Evolutionary conservation across 1,140 invertebrate genomes (phyloP).

Genomic region (Zaprionus capensis): DNA sequence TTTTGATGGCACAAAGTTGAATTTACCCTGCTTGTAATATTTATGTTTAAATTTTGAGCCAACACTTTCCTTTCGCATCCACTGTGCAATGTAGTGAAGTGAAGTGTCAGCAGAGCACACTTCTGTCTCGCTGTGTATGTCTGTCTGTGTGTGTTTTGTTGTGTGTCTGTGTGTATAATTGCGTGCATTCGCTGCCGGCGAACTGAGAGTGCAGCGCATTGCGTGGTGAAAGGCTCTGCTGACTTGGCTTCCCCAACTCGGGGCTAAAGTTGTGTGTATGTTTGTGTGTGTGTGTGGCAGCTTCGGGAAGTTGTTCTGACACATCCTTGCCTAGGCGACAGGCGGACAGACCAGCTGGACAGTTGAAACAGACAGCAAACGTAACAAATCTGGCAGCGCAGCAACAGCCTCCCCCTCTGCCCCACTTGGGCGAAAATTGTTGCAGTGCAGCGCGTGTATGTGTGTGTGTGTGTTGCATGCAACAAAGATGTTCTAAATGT

Average conservation of each 20-base stretch:
- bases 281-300: slow-evolving; percentile 22
- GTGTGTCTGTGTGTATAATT: slow-evolving; percentile 8
- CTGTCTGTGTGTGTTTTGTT: background rate
- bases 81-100: background rate
- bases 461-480: slow-evolving; percentile 39
- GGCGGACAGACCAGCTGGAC: slow-evolving; percentile 15
- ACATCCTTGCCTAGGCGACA: slow-evolving; percentile 50
- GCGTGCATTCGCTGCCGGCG: slow-evolving; percentile 9
- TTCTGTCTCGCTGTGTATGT: background rate
- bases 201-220: slow-evolving; percentile 9
- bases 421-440: slow-evolving; percentile 48
- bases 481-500: slow-evolving; percentile 78
- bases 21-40: too few relatives aligned
- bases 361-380: slow-evolving; percentile 37
- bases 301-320: slow-evolving; percentile 49
- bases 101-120: background rate
- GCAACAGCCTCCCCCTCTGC: background rate
- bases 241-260: background rate
- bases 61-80: background rate
- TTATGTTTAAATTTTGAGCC: background rate
- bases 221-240: slow-evolving; percentile 51
- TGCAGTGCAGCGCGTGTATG: slow-evolving; percentile 34
- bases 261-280: background rate
- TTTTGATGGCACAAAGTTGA: accelerated
- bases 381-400: slow-evolving; percentile 51